Evolutionary conservation across 2,797 vertebrate genomes (phyloP).

Genomic region (Sciurus vulgaris): DNA sequence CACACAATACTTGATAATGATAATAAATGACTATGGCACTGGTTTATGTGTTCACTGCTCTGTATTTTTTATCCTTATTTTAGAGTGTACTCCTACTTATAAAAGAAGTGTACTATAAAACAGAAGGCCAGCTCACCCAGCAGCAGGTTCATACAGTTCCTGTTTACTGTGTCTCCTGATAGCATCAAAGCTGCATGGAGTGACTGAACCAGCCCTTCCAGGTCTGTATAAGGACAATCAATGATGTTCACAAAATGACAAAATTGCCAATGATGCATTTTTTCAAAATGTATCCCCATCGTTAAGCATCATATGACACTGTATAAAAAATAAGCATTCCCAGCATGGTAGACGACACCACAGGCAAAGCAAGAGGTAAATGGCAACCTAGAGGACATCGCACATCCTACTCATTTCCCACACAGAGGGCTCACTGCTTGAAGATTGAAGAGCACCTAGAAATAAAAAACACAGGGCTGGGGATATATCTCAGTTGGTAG

Average conservation of each 20-base stretch:
- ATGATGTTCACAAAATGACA: not conserved
- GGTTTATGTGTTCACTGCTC: not conserved
- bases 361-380: constrained; percentile 10
- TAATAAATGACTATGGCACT: not conserved
- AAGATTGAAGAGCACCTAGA: constrained; percentile 13
- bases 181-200: not conserved
- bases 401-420: not conserved
- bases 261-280: not conserved
- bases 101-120: not conserved
- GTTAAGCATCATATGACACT: not conserved
- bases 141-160: not conserved
- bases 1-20: not conserved
- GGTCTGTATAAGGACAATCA: no score
- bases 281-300: not conserved
- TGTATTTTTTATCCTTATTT: not conserved
- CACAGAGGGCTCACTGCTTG: not conserved
- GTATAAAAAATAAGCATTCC: not conserved
- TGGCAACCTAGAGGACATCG: not conserved
- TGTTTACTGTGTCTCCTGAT: not conserved
- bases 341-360: not conserved
- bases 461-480: not conserved
- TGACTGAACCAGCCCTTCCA: not conserved
- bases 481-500: no score
- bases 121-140: not conserved
- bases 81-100: not conserved